Percentiles rank a stretch among this genome's conserved stretches.
Evolutionary conservation across 2,888 invertebrate genomes (phyloP).

Genomic region (Mesorhabditis spiculigera): DNA sequence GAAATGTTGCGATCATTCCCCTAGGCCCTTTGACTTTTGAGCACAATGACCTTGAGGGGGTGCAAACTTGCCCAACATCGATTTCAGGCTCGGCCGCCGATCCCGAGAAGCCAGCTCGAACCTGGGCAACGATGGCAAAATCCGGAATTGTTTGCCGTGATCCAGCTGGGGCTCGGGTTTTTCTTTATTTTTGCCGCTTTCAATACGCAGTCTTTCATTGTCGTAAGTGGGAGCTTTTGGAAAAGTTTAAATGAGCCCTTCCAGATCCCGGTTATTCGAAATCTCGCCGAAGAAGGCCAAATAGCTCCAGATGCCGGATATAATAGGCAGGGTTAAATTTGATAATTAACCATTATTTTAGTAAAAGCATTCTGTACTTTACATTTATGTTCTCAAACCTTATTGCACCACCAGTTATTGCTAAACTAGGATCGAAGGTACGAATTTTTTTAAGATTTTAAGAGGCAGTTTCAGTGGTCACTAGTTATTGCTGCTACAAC

Average conservation of each 20-base stretch:
- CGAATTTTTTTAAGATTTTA: no score
- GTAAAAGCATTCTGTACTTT: conserved; percentile 1
- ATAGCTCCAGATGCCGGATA: background rate
- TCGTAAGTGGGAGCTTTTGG: background rate
- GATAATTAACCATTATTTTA: background rate
- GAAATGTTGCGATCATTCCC: no score
- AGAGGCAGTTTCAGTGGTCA: background rate
- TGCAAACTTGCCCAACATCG: no score
- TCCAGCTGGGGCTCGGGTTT: conserved; percentile 2
- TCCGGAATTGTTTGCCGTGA: background rate
- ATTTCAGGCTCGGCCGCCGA: no score
- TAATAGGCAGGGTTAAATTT: background rate
- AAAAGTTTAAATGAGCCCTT: background rate
- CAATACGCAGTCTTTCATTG: background rate
- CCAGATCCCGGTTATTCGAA: background rate
- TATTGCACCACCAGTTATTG: background rate
- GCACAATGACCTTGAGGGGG: no score
- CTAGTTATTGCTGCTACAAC: background rate
- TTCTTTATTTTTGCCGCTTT: conserved; percentile 5
- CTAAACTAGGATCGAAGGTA: conserved; percentile 2
- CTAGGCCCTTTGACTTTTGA: no score
- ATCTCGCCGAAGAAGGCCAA: background rate
- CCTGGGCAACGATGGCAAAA: background rate
- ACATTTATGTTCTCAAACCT: conserved; percentile 4
- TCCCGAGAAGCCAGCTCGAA: no score